phyloP scores from a whole-genome alignment of 2,888 invertebrate species.

The Orthosia cruda region DNA sequence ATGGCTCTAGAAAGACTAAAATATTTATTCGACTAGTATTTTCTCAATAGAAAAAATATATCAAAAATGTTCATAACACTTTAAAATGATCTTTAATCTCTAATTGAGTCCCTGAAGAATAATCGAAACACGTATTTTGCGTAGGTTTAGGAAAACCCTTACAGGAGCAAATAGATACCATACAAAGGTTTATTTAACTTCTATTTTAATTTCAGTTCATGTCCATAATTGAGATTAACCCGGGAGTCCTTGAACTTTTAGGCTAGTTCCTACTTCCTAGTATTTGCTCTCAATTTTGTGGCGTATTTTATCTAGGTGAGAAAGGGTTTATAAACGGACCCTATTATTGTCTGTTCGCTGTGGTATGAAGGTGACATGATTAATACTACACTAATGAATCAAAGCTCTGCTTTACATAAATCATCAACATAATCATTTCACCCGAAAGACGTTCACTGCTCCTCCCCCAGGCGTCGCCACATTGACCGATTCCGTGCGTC shows the following conservation, averaged over 20 bases:
- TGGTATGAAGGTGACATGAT: background rate
- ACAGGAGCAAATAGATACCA: constrained; percentile 7
- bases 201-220: constrained; percentile 34
- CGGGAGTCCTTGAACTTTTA: background rate
- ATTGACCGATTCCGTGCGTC: too few relatives aligned
- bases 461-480: too few relatives aligned
- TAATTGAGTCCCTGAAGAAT: constrained; percentile 21
- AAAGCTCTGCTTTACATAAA: too few relatives aligned
- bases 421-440: too few relatives aligned
- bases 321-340: background rate
- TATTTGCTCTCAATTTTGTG: background rate
- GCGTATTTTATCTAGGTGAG: too few relatives aligned
- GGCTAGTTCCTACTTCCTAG: background rate
- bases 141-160: constrained; percentile 22
- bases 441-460: too few relatives aligned
- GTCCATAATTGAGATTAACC: constrained; percentile 5
- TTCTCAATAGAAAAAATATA: too few relatives aligned
- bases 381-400: too few relatives aligned
- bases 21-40: too few relatives aligned
- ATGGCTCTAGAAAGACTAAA: too few relatives aligned
- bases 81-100: too few relatives aligned
- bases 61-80: too few relatives aligned
- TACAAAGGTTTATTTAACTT: constrained; percentile 11
- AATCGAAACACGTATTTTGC: constrained; percentile 44
- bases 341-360: background rate